Evolutionary conservation across 2,113 vertebrate genomes (phyloP), one percentile per base, ranked within the genome.

Genomic region (Sinocyclocheilus rhinocerous): DNA sequence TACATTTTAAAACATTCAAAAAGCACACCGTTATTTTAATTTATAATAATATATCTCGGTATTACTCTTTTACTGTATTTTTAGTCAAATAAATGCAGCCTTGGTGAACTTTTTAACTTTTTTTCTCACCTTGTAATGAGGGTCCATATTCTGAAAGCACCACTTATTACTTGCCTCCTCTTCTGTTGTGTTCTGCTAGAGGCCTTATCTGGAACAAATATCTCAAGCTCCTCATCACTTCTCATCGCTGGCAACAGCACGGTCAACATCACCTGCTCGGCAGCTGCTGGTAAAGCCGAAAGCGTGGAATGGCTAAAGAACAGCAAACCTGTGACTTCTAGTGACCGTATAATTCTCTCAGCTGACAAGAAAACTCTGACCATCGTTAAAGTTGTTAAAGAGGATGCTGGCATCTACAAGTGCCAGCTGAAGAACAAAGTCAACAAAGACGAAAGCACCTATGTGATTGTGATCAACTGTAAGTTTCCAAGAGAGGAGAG

Each of bases 201-300:
- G 16, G 4, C 89, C 18, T 75, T 95, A 83, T 42, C 87, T 4
- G 88, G 84, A 0, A 59, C 42, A 3, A 85, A 4, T 0, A 11
- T 95, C 78, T 86, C 18, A 1, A 89, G 82, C 0, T 91, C 93
- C 0, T 1, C 26, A 0, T 48, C 0, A 0, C 8, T 5, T 8
- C 92, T 95, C 52, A 73, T 94, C 0, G 93, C 92, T 7, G 89
- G 88, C 0, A 93, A 91, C 87, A 88, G 90, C 87, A 33, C 89
- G 0, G 91, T 91, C n/a, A 93, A 91, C 85, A 84, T 95, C 26
- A 94, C 83, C 82, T 95, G 95, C 90, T 48, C 9, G 67, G 91
- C 86, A 0, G 29, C 4, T 0, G 16, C 52, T 0, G 94, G 93
- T 8, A 75, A 2, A 0, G 86, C 88, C 16, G 15, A 15, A 7